Evolutionary conservation across 2,888 invertebrate species (phyloP), one percentile per base, ranked within the genome.

Genomic region (Cosmia trapezina): DNA sequence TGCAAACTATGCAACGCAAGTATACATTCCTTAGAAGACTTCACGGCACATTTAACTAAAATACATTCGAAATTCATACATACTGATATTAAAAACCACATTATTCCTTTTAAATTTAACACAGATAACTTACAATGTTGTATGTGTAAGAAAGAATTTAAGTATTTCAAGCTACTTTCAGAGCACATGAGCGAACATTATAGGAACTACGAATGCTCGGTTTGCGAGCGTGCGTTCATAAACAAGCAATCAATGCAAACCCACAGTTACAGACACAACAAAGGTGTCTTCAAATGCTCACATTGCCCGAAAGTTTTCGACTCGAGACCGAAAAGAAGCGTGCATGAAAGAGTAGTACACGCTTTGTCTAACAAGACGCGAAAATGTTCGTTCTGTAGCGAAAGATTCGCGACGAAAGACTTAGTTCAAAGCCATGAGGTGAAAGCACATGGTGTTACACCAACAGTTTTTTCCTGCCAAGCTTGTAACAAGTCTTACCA

Each of bases 131-230:
- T 93, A 0, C 79, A 85, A 12, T 94, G 94, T 19, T 88, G 86
- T 0, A 86, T 89, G 4, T 95, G 95, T 70, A 69, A 78, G 0
- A 87, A 89, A 33, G 77, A 84, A 17, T 94, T 90, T 41, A 88
- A 87, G 22, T 88, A 81, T 69, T 93, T 94, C 70, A 93, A 93
- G 73, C 81, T 88, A 0, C 66, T 95, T 1, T 88, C 90, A 0
- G 92, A 91, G 14, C 95, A 95, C 43, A 94, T 94, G 93, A 91
- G 90, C 7, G 89, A 88, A 0, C 95, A 95, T 76, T 93, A 91
- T 37, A 88, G 90, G 14, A 94, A 94, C 70, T 94, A 90, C 47
- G 85, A 90, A 22, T 95, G 95, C 65, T 78, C 83, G 0, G 77
- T 83, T 0, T 95, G 94, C 65, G 90, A 89, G 7, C 89, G 89